Evolutionary conservation across 2,888 invertebrate genomes (phyloP).

Genomic region (Tupiocoris notatus): DNA sequence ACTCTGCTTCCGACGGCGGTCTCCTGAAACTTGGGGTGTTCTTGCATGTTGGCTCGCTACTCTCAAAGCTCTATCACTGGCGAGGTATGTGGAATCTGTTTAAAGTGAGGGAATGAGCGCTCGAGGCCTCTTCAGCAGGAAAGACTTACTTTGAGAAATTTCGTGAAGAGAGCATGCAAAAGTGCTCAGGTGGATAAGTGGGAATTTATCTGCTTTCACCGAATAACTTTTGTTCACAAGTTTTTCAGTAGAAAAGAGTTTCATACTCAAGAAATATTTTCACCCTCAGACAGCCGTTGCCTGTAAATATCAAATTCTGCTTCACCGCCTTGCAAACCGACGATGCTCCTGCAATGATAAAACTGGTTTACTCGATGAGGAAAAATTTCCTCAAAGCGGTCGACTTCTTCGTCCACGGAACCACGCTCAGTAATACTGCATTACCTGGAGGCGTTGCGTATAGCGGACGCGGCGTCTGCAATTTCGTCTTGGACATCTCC

Average conservation of each 20-base stretch:
- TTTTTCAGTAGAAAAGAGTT: too few species aligned
- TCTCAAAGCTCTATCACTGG: conserved; percentile 25
- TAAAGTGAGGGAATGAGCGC: too few species aligned
- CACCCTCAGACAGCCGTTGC: conserved; percentile 11
- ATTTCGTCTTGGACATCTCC: conserved; percentile 37
- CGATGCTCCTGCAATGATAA: conserved; percentile 26
- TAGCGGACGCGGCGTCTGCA: conserved; percentile 35
- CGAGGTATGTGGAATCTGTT: conserved; percentile 16
- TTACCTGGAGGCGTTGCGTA: conserved; percentile 35
- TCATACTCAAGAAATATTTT: neutral
- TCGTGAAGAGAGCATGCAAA: too few species aligned
- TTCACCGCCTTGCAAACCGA: conserved; percentile 35
- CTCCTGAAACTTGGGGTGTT: conserved; percentile 37
- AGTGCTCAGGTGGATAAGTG: too few species aligned
- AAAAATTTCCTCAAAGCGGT: conserved; percentile 25
- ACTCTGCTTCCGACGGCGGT: conserved; percentile 21
- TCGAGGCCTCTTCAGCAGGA: too few species aligned
- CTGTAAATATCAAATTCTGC: conserved; percentile 33
- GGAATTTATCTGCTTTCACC: too few species aligned
- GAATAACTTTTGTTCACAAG: too few species aligned
- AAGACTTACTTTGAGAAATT: too few species aligned
- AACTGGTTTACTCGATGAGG: conserved; percentile 25
- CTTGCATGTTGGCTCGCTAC: conserved; percentile 26
- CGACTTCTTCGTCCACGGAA: conserved; percentile 29
- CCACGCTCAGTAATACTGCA: conserved; percentile 26